Percentiles rank a stretch among this genome's conserved stretches.
Evolutionary conservation across 2,888 invertebrate species (phyloP).

Genomic region (Eurytoma californica): DNA sequence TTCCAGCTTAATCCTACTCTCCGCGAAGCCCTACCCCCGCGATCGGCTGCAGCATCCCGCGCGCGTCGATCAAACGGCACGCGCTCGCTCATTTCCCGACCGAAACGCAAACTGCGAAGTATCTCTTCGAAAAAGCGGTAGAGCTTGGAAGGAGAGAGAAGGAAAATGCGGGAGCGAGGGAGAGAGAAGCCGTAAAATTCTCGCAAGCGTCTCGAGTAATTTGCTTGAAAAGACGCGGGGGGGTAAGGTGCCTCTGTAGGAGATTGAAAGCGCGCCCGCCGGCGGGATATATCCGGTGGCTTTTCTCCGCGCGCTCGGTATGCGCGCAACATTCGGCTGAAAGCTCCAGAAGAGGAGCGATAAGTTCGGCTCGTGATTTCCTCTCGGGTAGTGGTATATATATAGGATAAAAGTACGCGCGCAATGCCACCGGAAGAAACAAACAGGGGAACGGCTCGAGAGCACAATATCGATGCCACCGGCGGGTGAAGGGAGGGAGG

Average conservation of each 20-base stretch:
- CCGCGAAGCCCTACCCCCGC: not conserved
- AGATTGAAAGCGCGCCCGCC: not conserved
- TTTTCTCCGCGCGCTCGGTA: constrained; percentile 18
- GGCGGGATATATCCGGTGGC: not conserved
- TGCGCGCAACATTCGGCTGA: constrained; percentile 29
- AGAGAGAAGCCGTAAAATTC: not conserved
- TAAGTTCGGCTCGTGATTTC: constrained; percentile 36
- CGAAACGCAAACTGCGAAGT: no score
- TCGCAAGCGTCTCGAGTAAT: not conserved
- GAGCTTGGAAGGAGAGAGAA: no score
- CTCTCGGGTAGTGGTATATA: not conserved
- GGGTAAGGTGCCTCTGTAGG: not conserved
- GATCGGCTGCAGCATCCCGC: not conserved
- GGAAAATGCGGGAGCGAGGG: no score
- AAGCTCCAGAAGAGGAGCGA: constrained; percentile 21
- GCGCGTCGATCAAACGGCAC: not conserved
- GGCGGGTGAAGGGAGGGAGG: not conserved
- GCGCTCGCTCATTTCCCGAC: no score
- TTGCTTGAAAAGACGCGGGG: not conserved
- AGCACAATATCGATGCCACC: constrained; percentile 10
- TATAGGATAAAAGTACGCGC: not conserved
- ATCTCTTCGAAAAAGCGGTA: no score
- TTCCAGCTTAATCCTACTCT: not conserved
- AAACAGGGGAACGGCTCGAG: not conserved
- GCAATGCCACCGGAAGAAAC: constrained; percentile 4